Evolutionary conservation across 2,797 vertebrate species (phyloP), one percentile per base, ranked within the genome.

Genomic region (Dallia pectoralis): DNA sequence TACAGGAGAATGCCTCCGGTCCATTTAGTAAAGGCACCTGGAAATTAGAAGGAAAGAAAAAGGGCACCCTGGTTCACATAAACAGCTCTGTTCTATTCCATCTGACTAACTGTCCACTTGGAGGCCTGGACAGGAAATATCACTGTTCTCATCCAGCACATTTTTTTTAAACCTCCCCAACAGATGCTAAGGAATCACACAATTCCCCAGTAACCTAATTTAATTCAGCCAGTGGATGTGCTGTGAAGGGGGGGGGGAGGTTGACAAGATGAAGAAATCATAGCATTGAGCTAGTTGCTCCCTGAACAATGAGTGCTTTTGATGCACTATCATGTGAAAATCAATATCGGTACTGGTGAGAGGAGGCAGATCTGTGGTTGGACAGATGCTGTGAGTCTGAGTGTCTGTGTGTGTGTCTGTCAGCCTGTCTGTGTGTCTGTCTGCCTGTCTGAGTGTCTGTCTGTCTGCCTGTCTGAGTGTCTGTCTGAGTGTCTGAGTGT

Each of bases 1-100:
- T 40, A 4, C 9, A 6, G 9, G 5, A 7, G 36, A 91, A 92
- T 32, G 79, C 83, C 92, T 93, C 91, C 95, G 94, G 95, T 95
- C 94, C 94, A 92, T 93, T 93, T 93, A 88, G 87, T 91, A 88
- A 92, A 93, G 92, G 22, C 94, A 92, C 92, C 93, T 92, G 92
- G 93, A 93, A 94, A 93, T 87, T 86, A 65, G 70, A 48, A 70
- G 69, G 69, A 62, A 67, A 30, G 47, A 48, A 67, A 80, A 71
- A 59, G 73, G 75, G 69, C 72, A 51, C 53, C 75, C 56, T 70
- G 76, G 44, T 64, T 70, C 49, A 32, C 69, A n/a, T n/a, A 36
- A 33, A 66, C 15, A 62, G 27, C 15, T 4, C 30, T 62, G 4
- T 30, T 62, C 27, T 12, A 15, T 14, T 30, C 22, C 61, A 62